Percentiles rank a stretch among this genome's conserved stretches.
phyloP scores from a whole-genome alignment of 2,113 vertebrate genomes.

The Neolamprologus variostigma region DNA sequence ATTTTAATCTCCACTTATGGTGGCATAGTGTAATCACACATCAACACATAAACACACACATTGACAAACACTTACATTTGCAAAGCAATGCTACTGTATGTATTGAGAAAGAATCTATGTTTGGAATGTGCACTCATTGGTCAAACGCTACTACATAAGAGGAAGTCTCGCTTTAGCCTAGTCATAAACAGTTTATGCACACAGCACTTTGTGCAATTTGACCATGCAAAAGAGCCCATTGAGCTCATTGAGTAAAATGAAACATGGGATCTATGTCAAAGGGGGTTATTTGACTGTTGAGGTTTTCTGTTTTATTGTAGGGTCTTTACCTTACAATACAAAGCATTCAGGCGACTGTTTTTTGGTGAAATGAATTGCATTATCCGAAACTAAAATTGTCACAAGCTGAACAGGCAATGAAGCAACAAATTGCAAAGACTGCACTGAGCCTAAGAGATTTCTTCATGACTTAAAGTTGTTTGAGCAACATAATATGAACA shows the following conservation, averaged over 20 bases:
- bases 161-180: not conserved
- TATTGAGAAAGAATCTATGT: slow-evolving; percentile 36
- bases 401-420: not conserved
- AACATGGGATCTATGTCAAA: not conserved
- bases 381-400: not conserved
- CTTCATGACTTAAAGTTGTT: not conserved
- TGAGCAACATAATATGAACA: not conserved
- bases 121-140: not conserved
- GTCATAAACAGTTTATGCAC: not conserved
- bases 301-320: not conserved
- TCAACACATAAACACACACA: not conserved
- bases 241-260: not conserved
- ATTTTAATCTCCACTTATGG: not conserved
- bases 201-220: not conserved
- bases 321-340: not conserved
- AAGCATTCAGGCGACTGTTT: not conserved
- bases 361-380: not conserved
- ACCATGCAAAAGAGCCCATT: not conserved
- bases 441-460: not conserved
- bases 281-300: not conserved
- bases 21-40: not conserved
- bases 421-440: not conserved
- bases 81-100: slow-evolving; percentile 15
- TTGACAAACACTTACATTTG: not conserved
- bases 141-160: not conserved